Percentiles rank a stretch among this genome's conserved stretches.
Evolutionary conservation across 2,113 vertebrate species (phyloP).

Genomic region (Pardalotus punctatus): DNA sequence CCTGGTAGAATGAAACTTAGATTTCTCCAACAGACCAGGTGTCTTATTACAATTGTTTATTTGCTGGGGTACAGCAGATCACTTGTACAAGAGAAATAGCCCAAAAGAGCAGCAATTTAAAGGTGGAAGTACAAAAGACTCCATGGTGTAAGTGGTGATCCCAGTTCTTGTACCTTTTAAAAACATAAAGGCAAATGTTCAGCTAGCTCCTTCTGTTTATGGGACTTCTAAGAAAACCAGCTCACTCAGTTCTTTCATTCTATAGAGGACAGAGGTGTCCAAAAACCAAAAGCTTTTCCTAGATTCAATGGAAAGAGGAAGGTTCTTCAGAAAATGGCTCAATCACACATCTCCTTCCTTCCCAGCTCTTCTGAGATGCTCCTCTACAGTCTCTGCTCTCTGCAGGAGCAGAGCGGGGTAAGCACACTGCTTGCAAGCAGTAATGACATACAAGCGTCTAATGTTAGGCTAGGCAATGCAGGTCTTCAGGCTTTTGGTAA

Average conservation of each 20-base stretch:
- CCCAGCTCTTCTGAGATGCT: background rate
- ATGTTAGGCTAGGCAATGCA: background rate
- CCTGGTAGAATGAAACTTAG: background rate
- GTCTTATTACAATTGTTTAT: background rate
- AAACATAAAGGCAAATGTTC: background rate
- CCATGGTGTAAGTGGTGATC: background rate
- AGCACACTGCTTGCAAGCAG: background rate
- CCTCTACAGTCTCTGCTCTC: background rate
- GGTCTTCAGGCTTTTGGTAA: background rate
- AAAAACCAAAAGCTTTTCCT: background rate
- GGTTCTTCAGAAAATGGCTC: background rate
- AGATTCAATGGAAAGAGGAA: background rate
- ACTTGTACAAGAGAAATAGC: background rate
- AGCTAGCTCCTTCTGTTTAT: background rate
- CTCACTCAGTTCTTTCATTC: background rate
- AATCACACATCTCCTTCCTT: rapidly evolving
- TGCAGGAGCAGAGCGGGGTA: background rate
- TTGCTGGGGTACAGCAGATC: background rate
- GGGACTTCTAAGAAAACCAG: background rate
- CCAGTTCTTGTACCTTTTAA: background rate
- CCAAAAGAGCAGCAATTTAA: background rate
- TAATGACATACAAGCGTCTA: background rate
- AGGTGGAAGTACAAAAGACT: background rate
- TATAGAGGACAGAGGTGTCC: background rate
- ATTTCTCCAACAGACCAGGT: background rate